Base-by-base conservation (phyloP, 1,140 invertebrate species). In the Mya arenaria region DNA sequence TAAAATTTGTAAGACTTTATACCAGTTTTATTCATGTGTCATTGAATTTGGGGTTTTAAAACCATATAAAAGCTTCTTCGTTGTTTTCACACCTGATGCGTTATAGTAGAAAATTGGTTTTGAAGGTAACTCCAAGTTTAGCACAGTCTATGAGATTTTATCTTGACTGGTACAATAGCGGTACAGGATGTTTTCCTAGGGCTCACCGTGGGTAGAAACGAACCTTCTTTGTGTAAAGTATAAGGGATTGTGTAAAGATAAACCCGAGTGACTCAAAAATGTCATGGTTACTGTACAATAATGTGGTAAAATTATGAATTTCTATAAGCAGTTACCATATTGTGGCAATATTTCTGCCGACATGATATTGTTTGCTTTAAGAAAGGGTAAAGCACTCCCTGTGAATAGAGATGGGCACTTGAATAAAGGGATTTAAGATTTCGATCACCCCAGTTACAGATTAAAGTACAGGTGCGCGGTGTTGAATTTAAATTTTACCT, bases 231-330 rank as follows among this genome's bases (percentile, higher is more conserved):
- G 55, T 56, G 52, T 37, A 41, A 60, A 39, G 52, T 60, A 25
- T 36, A 37, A 23, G 30, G 55, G 32, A 60, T 56, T 74, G 71
- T 74, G 71, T 74, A 74, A 74, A 74, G 71, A 74, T 74, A 74
- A 74, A 74, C 19, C 55, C 4, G 34, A 36, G 71, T 74, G 71
- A 74, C 58, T 74, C 52, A 74, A 73, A 23, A 52, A 52, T 52
- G 25, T 23, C 48, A 52, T 52, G 48, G 48, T 52, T 52, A 52
- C 48, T 23, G 25, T 52, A n/a, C 17, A 52, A 52, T 52, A 10
- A 10, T 44, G 2, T 23, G 1, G 48, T 52, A 52, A 52, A 23
- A 23, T 52, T 52, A 52, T 52, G 48, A 52, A 52, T 52, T 52
- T 52, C 17, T 23, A 52, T 52, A 52, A 52, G 17, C 25, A 17